Evolutionary conservation across 2,113 vertebrate species (phyloP).

Genomic region (Sapayoa aenigma): DNA sequence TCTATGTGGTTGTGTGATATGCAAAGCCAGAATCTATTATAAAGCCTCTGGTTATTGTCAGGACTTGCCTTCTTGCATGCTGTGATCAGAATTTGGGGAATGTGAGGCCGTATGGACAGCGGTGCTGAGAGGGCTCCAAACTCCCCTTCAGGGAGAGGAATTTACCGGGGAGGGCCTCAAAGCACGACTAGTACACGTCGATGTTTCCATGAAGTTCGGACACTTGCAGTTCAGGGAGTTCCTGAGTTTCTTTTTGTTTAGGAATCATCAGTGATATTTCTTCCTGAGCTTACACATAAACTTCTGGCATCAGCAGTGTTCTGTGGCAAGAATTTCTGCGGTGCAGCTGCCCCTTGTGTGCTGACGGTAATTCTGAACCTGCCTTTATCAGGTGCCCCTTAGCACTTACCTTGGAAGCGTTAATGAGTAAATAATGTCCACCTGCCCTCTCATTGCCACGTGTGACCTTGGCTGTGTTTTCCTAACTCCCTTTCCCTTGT

Average conservation of each 20-base stretch:
- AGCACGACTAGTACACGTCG: neutral
- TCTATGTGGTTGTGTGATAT: neutral
- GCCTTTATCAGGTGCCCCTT: neutral
- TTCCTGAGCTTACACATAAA: neutral
- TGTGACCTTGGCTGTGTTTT: neutral
- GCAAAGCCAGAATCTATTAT: neutral
- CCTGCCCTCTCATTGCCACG: neutral
- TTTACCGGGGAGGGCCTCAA: neutral
- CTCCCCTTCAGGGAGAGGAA: neutral
- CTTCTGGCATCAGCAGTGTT: neutral
- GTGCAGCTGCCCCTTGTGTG: neutral
- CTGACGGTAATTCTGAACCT: neutral
- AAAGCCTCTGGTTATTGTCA: neutral
- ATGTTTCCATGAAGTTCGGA: neutral
- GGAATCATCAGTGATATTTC: neutral
- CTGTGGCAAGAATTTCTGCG: neutral
- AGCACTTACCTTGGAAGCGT: neutral
- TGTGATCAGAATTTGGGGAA: neutral
- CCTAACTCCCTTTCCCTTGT: neutral
- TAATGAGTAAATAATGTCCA: neutral
- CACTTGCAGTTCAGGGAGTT: neutral
- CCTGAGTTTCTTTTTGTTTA: neutral
- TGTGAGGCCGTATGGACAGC: accelerated
- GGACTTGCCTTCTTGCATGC: neutral
- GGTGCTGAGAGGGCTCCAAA: accelerated